These are phyloP conservation scores for Volucella inflata DNA, from an alignment of 2,888 invertebrate species.

Conservation along the genomic window DNA sequence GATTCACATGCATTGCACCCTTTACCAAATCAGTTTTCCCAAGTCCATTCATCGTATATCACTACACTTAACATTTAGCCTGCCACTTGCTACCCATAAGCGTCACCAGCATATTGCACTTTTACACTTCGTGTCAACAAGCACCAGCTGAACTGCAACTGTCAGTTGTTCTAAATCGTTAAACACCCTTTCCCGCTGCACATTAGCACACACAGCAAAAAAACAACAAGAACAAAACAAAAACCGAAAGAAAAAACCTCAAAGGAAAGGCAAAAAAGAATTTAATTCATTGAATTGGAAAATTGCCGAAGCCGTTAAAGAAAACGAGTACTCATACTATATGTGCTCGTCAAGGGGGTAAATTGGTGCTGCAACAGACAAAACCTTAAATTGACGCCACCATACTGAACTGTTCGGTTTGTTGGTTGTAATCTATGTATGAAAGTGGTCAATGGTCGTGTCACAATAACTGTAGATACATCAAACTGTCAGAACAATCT, in stretches of 20 bases:
- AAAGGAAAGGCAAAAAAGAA: constrained; percentile 25
- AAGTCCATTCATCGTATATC: constrained; percentile 30
- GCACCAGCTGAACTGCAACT: constrained; percentile 26
- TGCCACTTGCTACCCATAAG: background rate
- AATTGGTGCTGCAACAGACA: constrained; percentile 36
- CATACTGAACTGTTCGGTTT: background rate
- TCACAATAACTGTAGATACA: constrained; percentile 13
- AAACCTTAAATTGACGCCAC: constrained; percentile 41
- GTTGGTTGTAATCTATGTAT: constrained; percentile 18
- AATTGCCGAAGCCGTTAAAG: constrained; percentile 48
- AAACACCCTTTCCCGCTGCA: constrained; percentile 39
- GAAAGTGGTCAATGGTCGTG: constrained; percentile 22
- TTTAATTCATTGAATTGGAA: constrained; percentile 60
- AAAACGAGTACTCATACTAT: constrained; percentile 48
- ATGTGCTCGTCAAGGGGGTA: constrained; percentile 38
- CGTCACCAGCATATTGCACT: constrained; percentile 2
- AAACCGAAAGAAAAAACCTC: background rate
- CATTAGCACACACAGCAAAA: background rate
- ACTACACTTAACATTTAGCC: constrained; percentile 25
- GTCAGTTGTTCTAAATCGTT: constrained; percentile 51
- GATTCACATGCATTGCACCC: constrained; percentile 16
- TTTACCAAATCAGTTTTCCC: constrained; percentile 38
- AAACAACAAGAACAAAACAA: background rate
- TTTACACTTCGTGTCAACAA: constrained; percentile 5
- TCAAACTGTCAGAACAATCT: constrained; percentile 66